Base-by-base conservation (phyloP, 2,888 invertebrate genomes). In the Latheticus oryzae region DNA sequence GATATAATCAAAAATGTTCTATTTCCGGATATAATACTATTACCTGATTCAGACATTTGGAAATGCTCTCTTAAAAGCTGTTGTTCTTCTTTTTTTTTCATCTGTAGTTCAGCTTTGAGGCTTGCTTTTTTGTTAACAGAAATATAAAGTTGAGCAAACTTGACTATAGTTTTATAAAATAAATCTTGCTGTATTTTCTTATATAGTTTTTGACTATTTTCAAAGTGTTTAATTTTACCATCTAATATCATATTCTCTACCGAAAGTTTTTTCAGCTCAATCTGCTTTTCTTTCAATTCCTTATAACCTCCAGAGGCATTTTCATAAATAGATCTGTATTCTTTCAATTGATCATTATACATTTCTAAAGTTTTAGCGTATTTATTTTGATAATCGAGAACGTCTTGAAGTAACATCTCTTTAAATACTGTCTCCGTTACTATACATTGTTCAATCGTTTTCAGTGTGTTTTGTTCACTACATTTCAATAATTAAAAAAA, bases 1-100 rank as follows among this genome's bases (percentile, higher is more conserved):
- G n/a, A n/a, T n/a, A n/a, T n/a, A n/a, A n/a, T n/a, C n/a, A n/a
- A n/a, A n/a, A n/a, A n/a, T n/a, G n/a, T n/a, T n/a, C n/a, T n/a
- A n/a, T n/a, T n/a, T n/a, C n/a, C n/a, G n/a, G n/a, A n/a, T n/a
- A n/a, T n/a, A n/a, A n/a, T n/a, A n/a, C n/a, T 3, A 3, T 47
- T 51, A 48, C 48, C 51, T 38, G 19, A 5, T 40, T 40, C 42
- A 9, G 38, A 12, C 8, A 38, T 12, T 3, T 28, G 37, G 13
- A 37, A 28, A 28, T 50, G 37, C 19, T 50, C 24, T 15, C 19
- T 50, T 16, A 50, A 9, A 8, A 52, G 19, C n/a, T 21, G 3
- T 1, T 40, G 23, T 13, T 52, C 42, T 12, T 11, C 11, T 9
- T 23, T 33, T 15, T 52, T 52, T 11, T 9, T 15, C n/a, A 13